These are phyloP conservation scores for Antheraea assamensis DNA, from an alignment of 2,888 invertebrate genomes.

Conservation along the genomic window DNA sequence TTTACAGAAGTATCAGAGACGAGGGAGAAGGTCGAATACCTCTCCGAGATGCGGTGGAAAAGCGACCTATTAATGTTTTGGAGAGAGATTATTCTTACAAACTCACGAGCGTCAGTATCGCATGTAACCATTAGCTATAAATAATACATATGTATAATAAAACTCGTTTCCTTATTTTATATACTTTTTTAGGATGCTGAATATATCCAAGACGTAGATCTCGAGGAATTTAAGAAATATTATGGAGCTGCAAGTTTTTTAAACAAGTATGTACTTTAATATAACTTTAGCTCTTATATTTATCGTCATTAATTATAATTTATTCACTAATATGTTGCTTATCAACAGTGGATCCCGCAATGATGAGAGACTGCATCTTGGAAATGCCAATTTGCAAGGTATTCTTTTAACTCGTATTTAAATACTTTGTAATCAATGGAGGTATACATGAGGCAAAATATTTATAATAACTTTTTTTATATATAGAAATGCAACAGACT, in stretches of 20 bases:
- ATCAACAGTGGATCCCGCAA: constrained; percentile 51
- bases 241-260: constrained; percentile 74
- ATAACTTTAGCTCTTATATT: background rate
- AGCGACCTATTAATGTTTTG: constrained; percentile 71
- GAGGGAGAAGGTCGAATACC: constrained; percentile 80
- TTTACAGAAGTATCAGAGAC: constrained; percentile 62
- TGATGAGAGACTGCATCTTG: constrained; percentile 68
- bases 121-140: too few species aligned
- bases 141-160: background rate
- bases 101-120: constrained; percentile 50
- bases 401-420: constrained; percentile 24
- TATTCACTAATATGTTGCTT: background rate
- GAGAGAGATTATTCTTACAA: constrained; percentile 55
- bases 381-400: constrained; percentile 76
- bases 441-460: background rate
- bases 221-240: constrained; percentile 54
- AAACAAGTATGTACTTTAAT: constrained; percentile 59
- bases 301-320: background rate
- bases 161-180: background rate
- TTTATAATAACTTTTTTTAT: constrained; percentile 19
- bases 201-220: constrained; percentile 33
- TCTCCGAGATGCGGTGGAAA: constrained; percentile 87
- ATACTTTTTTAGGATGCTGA: constrained; percentile 51
- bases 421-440: constrained; percentile 15
- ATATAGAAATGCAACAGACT: constrained; percentile 69